phyloP scores from a whole-genome alignment of 2,888 invertebrate species.

The Lasioglossum morio region DNA sequence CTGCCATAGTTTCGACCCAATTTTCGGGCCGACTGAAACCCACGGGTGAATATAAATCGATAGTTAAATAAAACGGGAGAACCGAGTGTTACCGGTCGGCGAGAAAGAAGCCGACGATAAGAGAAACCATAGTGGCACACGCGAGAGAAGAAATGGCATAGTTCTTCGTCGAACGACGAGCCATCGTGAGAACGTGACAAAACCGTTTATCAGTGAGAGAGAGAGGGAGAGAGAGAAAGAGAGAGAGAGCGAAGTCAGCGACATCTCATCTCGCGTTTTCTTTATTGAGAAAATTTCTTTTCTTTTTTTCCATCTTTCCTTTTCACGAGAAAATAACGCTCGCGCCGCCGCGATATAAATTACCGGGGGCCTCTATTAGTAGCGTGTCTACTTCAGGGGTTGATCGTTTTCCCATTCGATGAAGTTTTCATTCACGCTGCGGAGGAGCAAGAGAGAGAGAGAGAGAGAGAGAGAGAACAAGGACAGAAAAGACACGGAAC shows the following conservation, averaged over 20 bases:
- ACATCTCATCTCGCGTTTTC: background rate
- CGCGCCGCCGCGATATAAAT: slow-evolving; percentile 36
- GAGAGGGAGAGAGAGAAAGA: no score
- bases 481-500: slow-evolving; percentile 17
- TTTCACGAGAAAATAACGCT: slow-evolving; percentile 41
- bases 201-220: slow-evolving; percentile 3
- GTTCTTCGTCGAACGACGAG: background rate
- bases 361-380: slow-evolving; percentile 51
- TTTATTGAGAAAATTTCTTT: slow-evolving; percentile 19
- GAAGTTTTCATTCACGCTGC: slow-evolving; percentile 62
- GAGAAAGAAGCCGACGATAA: background rate
- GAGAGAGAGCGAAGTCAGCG: background rate
- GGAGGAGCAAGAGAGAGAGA: background rate
- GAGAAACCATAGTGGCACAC: background rate
- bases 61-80: background rate
- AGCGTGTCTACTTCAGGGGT: slow-evolving; percentile 42
- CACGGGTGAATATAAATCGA: background rate
- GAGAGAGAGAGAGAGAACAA: background rate
- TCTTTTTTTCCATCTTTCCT: background rate
- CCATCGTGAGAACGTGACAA: background rate
- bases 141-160: background rate
- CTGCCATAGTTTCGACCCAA: background rate
- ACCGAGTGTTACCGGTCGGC: background rate
- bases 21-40: background rate
- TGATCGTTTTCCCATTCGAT: slow-evolving; percentile 43